Evolutionary conservation across 2,888 invertebrate genomes (phyloP).

Genomic region (Tachina fera): DNA sequence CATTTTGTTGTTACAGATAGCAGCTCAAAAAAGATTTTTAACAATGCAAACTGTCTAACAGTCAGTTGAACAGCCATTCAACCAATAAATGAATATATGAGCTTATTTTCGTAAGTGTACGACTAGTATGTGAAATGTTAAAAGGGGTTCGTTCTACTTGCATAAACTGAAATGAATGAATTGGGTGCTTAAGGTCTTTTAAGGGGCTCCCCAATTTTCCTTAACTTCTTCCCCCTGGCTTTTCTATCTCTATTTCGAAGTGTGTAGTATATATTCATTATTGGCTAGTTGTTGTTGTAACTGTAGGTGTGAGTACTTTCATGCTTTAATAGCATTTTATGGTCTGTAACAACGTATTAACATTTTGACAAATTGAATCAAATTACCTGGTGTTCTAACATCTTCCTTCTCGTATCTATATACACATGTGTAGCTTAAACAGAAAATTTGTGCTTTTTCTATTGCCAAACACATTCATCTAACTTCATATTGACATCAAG

Average conservation of each 20-base stretch:
- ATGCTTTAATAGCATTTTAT: constrained; percentile 58
- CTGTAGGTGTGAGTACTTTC: constrained; percentile 30
- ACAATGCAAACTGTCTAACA: constrained; percentile 16
- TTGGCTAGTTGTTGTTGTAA: constrained; percentile 35
- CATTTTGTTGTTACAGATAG: constrained; percentile 1
- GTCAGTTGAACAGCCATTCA: constrained; percentile 11
- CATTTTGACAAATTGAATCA: constrained; percentile 70
- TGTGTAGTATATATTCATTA: constrained; percentile 35
- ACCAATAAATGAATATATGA: constrained; percentile 23
- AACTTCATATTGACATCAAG: background rate
- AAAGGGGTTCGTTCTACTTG: background rate
- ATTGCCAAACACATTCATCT: constrained; percentile 20
- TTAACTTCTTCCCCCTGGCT: background rate
- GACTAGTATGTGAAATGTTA: background rate
- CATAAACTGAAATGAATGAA: constrained; percentile 54
- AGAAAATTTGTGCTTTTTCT: constrained; percentile 34
- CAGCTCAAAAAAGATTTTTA: background rate
- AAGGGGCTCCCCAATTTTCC: background rate
- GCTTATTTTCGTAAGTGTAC: background rate
- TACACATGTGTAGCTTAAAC: constrained; percentile 12
- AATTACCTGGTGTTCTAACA: constrained; percentile 62
- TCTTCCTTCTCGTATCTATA: constrained; percentile 38
- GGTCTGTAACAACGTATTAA: constrained; percentile 61
- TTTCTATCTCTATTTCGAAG: background rate
- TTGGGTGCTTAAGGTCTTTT: constrained; percentile 43